phyloP scores from a whole-genome alignment of 1,140 invertebrate genomes.

The Brachionus sp. region DNA sequence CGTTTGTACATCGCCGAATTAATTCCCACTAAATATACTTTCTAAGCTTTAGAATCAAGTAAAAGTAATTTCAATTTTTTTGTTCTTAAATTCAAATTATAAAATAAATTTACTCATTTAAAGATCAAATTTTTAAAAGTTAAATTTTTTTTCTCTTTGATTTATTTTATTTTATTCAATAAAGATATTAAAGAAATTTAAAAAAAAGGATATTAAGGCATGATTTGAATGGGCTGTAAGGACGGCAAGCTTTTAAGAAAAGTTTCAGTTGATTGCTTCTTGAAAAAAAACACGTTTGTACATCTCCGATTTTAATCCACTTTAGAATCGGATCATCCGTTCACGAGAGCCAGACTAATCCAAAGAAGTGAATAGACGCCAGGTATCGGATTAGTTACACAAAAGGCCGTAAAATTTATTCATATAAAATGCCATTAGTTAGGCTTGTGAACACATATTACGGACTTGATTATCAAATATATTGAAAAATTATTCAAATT shows the following conservation, averaged over 20 bases:
- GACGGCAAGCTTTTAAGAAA: background rate
- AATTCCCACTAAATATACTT: background rate
- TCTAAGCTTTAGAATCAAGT: background rate
- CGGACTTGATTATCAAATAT: slow-evolving; percentile 7
- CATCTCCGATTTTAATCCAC: background rate
- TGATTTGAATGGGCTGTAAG: background rate
- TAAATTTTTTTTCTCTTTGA: too few species aligned
- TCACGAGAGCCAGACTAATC: background rate
- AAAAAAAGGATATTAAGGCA: background rate
- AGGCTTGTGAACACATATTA: background rate
- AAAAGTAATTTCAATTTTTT: background rate
- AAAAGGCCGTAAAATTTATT: background rate
- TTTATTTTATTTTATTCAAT: too few species aligned
- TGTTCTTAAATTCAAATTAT: too few species aligned
- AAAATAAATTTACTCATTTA: too few species aligned
- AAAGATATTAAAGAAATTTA: too few species aligned
- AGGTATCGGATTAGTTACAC: background rate
- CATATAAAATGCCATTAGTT: background rate
- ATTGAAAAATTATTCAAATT: background rate
- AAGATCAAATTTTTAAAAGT: too few species aligned
- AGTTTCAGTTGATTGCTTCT: background rate
- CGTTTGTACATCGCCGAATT: background rate
- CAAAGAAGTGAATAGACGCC: background rate
- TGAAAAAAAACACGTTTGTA: background rate
- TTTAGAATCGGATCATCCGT: background rate